Conservation (phyloP, 2,113 vertebrate genomes). For the Callopanchax toddi region DNA sequence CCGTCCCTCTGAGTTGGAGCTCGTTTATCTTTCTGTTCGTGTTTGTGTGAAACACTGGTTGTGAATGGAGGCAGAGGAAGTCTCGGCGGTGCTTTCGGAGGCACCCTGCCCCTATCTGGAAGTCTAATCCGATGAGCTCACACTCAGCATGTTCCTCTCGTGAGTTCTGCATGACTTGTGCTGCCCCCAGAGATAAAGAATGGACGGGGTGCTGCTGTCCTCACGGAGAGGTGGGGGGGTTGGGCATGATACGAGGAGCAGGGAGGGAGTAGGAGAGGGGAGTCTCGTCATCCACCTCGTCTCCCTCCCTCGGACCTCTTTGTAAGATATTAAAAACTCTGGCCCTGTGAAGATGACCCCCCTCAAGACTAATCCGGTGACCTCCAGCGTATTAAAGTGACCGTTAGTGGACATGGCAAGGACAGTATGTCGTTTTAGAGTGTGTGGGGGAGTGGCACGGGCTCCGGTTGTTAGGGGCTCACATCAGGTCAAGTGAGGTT, state of each 20-base stretch:
- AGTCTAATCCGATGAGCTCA: slow-evolving; percentile 80
- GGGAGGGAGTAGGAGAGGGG: slow-evolving; percentile 31
- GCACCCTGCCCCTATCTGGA: slow-evolving; percentile 54
- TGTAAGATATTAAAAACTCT: slow-evolving; percentile 75
- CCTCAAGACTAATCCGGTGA: slow-evolving; percentile 76
- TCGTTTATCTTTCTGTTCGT: slow-evolving; percentile 12
- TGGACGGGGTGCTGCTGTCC: slow-evolving; percentile 59
- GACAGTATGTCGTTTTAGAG: slow-evolving; percentile 69
- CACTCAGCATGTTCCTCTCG: slow-evolving; percentile 77
- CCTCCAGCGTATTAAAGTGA: slow-evolving; percentile 79
- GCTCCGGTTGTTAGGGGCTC: slow-evolving; percentile 29
- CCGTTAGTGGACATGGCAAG: slow-evolving; percentile 77
- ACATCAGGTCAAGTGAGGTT: slow-evolving; percentile 14
- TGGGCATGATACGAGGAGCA: slow-evolving; percentile 33
- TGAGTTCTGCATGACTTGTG: slow-evolving; percentile 82
- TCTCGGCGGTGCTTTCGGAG: neutral
- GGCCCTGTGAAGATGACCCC: slow-evolving; percentile 72
- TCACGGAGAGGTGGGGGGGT: slow-evolving; percentile 20
- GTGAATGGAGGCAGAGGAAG: slow-evolving; percentile 36
- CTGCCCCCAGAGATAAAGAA: slow-evolving; percentile 76
- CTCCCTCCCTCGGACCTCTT: slow-evolving; percentile 70
- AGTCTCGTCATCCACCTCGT: slow-evolving; percentile 50
- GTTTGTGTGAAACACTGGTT: slow-evolving; percentile 23
- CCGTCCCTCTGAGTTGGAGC: neutral
- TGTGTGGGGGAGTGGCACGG: neutral